A percentile compares a stretch with the other conserved stretches of the same genome.
Conservation (phyloP, 2,113 vertebrate species). For the Numida meleagris region DNA sequence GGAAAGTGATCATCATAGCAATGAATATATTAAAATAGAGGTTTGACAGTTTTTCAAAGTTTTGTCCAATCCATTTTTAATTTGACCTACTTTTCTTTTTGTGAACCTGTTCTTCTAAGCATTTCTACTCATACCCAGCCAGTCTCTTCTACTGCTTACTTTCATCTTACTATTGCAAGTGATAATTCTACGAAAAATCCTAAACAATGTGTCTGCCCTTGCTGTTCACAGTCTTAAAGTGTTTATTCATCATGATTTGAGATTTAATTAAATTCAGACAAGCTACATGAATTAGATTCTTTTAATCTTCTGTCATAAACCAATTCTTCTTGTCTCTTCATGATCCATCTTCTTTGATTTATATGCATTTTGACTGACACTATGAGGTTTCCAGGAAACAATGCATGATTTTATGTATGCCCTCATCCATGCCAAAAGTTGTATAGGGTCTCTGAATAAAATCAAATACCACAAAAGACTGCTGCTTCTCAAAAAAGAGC, state of each 20-base stretch:
- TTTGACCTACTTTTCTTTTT: neutral
- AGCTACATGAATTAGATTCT: neutral
- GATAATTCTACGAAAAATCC: neutral
- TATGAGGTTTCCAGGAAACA: neutral
- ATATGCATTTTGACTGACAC: neutral
- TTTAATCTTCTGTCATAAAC: constrained; percentile 12
- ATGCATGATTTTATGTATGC: neutral
- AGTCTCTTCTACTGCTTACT: neutral
- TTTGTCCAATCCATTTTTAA: neutral
- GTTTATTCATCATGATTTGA: neutral
- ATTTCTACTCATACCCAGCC: neutral
- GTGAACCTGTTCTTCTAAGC: neutral
- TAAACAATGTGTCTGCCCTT: neutral
- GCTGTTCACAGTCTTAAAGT: neutral
- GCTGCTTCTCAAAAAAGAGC: neutral
- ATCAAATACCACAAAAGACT: neutral
- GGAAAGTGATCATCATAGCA: neutral
- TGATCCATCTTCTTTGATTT: neutral
- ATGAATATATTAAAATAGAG: neutral
- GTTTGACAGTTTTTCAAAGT: neutral
- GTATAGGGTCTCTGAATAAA: neutral
- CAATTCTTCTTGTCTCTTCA: neutral
- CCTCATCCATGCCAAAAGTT: neutral
- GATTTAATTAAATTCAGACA: neutral
- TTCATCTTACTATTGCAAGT: neutral